Evolutionary conservation across 1,140 invertebrate species (phyloP), one percentile per base, ranked within the genome.

Genomic region (Sarcophaga peregrina): DNA sequence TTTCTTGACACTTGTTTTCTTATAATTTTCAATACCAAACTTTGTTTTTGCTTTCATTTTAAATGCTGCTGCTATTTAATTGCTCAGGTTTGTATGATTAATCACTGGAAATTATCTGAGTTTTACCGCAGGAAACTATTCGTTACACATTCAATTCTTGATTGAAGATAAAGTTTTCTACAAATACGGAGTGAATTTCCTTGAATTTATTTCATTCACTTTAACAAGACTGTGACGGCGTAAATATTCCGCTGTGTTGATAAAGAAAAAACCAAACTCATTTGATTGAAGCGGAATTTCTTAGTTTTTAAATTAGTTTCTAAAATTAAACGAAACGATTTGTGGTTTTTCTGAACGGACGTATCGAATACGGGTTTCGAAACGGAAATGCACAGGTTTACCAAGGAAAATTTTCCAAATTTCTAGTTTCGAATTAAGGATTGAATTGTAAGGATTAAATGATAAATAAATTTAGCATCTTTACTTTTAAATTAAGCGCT

Each of bases 81-180:
- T 68, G n/a, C 62, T n/a, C 62, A 68, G 62, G 5, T 68, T 20
- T 68, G 15, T 68, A 68, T 68, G 62, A 68, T 68, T 68, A 68
- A 68, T 68, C 17, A 68, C n/a, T 68, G 58, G 58, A 68, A 68
- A 68, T 68, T 68, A 68, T 68, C 20, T 58, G n/a, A n/a, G n/a
- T n/a, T n/a, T 37, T 37, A 37, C 25, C 25, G 4, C 25, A 37
- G 25, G 1, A n/a, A 37, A 4, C 25, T 37, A 4, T 37, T 37
- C 25, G 25, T 37, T 37, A 37, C 25, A 37, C 25, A 37, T 37
- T 37, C 25, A 37, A 37, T 37, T 37, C 25, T 4, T 37, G 25
- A 37, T 37, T 37, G 25, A 37, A 37, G 25, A 37, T 37, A 37
- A 37, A 37, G 25, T 37, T 37, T 37, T 37, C 25, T 37, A 4